Base-by-base conservation (phyloP, 2,888 invertebrate genomes). In the Troglohyphantes excavatus region DNA sequence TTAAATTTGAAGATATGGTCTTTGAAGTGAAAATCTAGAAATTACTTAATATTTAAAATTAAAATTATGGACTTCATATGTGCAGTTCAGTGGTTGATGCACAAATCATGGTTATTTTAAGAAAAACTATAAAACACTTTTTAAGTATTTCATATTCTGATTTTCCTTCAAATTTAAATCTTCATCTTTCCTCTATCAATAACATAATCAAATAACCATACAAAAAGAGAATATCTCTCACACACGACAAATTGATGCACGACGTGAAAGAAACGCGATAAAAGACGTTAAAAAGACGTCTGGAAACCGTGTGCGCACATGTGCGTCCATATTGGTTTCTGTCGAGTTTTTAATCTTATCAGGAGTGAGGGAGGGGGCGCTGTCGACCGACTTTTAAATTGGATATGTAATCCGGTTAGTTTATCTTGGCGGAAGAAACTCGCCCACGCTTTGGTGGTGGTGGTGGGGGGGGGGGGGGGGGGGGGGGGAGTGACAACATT, bases 391-490 rank as follows among this genome's bases (percentile, higher is more conserved):
- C 63, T 83, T 83, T 83, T 83, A 83, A 83, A 73, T 73, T 83
- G 83, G 83, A 83, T 73, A 72, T n/a, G 23, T 83, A 83, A 83
- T 83, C 73, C 83, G 63, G 83, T 83, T 83, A 83, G 83, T 83
- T 83, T 83, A 83, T 83, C 83, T 72, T 63, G 46, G 63, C 63
- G 83, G 83, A 83, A 72, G 63, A 83, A 72, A 61, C 72, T 73
- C 63, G 19, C 83, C 46, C 33, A 3, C 33, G 33, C 5, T 33
- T 33, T 3, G 33, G n/a, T n/a, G n/a, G n/a, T n/a, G n/a, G n/a
- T n/a, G n/a, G n/a, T n/a, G n/a, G n/a, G n/a, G n/a, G n/a, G 33
- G 33, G 33, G 9, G 9, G 33, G n/a, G n/a, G n/a, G n/a, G n/a
- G n/a, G n/a, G n/a, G n/a, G n/a, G n/a, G n/a, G n/a, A n/a, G n/a